A percentile compares a stretch with the other conserved stretches of the same genome.
Evolutionary conservation across 2,113 vertebrate genomes (phyloP).

Genomic region (Oceanodroma tethys): DNA sequence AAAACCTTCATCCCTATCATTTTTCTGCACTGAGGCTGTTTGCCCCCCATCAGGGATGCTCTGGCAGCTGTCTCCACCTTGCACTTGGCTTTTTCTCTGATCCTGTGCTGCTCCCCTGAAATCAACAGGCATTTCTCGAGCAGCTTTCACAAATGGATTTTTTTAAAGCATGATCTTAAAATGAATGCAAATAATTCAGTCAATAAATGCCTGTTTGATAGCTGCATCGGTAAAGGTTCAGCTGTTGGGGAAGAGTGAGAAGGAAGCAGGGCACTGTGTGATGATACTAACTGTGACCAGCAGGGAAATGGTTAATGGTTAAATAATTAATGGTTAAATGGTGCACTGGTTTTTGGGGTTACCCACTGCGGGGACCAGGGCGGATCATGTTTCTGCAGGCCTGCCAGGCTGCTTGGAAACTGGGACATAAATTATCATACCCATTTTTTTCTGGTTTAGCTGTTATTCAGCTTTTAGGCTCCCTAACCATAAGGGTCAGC

Average conservation of each 20-base stretch:
- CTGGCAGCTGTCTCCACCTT: not conserved
- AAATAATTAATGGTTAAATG: not conserved
- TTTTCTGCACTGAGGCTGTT: not conserved
- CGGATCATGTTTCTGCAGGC: not conserved
- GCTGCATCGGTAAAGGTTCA: not conserved
- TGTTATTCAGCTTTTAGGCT: not conserved
- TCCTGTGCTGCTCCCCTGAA: not conserved
- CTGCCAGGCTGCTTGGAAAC: not conserved
- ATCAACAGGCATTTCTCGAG: not conserved
- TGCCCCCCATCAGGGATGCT: not conserved
- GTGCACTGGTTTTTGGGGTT: not conserved
- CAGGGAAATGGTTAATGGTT: not conserved
- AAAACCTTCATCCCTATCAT: not conserved
- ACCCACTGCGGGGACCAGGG: not conserved
- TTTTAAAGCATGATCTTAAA: not conserved
- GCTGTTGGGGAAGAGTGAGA: not conserved
- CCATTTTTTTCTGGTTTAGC: not conserved
- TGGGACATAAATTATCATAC: not conserved
- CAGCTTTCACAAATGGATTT: not conserved
- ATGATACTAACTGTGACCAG: not conserved
- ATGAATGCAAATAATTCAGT: not conserved
- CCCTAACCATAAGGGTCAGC: not conserved
- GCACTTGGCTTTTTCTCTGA: not conserved
- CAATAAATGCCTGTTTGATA: rapidly evolving
- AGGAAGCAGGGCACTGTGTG: not conserved